Percentiles rank a stretch among this genome's conserved stretches.
Evolutionary conservation across 1,140 invertebrate species (phyloP).

Genomic region (Adoxophyes honmai): DNA sequence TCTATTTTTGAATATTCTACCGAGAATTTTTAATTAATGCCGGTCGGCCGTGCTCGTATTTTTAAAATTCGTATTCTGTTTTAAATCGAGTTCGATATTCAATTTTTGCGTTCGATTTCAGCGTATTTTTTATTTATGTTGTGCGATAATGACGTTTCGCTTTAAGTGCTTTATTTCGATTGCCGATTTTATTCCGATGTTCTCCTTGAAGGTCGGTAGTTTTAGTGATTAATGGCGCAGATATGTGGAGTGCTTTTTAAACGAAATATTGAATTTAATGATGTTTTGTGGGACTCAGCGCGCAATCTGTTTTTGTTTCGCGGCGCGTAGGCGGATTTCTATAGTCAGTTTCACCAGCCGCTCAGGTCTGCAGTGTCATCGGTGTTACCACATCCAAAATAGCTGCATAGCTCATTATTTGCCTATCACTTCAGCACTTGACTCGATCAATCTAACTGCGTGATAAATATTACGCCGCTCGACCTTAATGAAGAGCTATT

Average conservation of each 20-base stretch:
- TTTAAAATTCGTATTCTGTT: conserved; percentile 74
- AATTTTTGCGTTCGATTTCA: conserved; percentile 74
- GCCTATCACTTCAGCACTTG: conserved; percentile 28
- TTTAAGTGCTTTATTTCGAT: conserved; percentile 77
- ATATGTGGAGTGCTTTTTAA: conserved; percentile 76
- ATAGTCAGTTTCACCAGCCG: conserved; percentile 27
- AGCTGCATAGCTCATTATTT: conserved; percentile 26
- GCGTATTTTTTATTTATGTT: conserved; percentile 72
- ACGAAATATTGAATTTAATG: conserved; percentile 76
- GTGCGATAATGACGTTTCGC: conserved; percentile 76
- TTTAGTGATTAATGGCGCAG: conserved; percentile 74
- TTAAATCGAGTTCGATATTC: conserved; percentile 74
- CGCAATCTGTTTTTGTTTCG: conserved; percentile 54
- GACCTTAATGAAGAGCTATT: conserved; percentile 24
- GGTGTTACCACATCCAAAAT: conserved; percentile 33
- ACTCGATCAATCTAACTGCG: conserved; percentile 22
- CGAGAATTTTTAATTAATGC: conserved; percentile 77
- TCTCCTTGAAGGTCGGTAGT: conserved; percentile 74
- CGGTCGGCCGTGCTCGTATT: conserved; percentile 70
- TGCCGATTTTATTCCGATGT: conserved; percentile 75
- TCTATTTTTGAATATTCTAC: conserved; percentile 77
- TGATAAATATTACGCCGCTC: conserved; percentile 19
- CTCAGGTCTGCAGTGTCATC: no score
- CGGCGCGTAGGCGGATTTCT: conserved; percentile 32
- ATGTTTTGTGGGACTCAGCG: conserved; percentile 65